Conservation (phyloP, 2,113 vertebrate genomes). For the Heterotis niloticus region DNA sequence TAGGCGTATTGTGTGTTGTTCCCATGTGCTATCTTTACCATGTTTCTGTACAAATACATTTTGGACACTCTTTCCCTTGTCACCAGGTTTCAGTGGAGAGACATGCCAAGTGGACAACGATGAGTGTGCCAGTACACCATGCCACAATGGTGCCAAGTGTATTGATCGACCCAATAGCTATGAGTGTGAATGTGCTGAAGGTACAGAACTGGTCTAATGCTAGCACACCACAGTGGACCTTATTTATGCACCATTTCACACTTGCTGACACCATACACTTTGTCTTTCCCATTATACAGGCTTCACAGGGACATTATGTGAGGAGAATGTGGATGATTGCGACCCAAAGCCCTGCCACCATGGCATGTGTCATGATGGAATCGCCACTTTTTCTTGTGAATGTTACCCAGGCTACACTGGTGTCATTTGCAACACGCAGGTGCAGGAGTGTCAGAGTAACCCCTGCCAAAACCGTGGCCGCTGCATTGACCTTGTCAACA, state of each 20-base stretch:
- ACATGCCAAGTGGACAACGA: conserved; percentile 91
- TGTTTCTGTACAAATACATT: neutral
- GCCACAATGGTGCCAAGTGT: conserved; percentile 90
- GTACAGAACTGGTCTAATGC: conserved; percentile 49
- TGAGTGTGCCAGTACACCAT: conserved; percentile 89
- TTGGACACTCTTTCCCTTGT: neutral
- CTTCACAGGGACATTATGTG: conserved; percentile 77
- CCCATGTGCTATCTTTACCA: neutral
- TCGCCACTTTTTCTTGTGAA: conserved; percentile 80
- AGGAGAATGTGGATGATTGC: conserved; percentile 85
- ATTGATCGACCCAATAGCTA: conserved; percentile 88
- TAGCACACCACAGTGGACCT: neutral
- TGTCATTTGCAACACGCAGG: conserved; percentile 83
- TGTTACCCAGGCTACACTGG: conserved; percentile 83
- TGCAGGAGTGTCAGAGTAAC: conserved; percentile 83
- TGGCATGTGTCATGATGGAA: conserved; percentile 81
- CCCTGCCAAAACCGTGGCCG: conserved; percentile 85
- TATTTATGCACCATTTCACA: neutral
- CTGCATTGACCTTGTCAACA: conserved; percentile 84
- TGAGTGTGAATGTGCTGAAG: conserved; percentile 91
- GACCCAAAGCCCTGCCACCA: conserved; percentile 85
- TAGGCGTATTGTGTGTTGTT: neutral
- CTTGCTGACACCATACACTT: neutral
- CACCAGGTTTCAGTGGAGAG: conserved; percentile 83
- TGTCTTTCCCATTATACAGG: conserved; percentile 55